Conservation (phyloP, 2,888 invertebrate species). For the Tetragnatha montana region DNA sequence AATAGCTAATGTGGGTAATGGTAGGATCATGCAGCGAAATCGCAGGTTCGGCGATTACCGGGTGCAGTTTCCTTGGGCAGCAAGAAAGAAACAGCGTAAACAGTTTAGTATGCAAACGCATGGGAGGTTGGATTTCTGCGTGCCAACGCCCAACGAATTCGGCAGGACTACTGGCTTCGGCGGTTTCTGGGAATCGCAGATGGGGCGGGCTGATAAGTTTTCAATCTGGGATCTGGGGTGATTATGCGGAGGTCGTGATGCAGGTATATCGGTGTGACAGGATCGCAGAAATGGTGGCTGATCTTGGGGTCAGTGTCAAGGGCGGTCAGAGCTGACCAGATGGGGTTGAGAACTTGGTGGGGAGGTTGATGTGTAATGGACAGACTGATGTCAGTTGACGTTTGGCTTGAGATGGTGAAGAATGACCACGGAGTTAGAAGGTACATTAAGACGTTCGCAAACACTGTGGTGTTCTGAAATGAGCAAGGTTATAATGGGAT, state of each 20-base stretch:
- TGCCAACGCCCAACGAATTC: slow-evolving; percentile 60
- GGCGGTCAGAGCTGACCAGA: slow-evolving; percentile 27
- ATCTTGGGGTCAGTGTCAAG: slow-evolving; percentile 51
- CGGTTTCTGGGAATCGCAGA: slow-evolving; percentile 35
- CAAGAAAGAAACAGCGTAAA: slow-evolving; percentile 46
- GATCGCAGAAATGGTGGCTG: slow-evolving; percentile 53
- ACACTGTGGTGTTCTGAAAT: too few species aligned
- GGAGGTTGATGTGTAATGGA: too few species aligned
- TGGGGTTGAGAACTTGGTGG: not conserved
- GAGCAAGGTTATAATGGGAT: too few species aligned
- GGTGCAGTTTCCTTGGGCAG: slow-evolving; percentile 29
- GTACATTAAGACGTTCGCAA: too few species aligned
- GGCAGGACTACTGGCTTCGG: slow-evolving; percentile 56
- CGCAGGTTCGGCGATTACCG: slow-evolving; percentile 38
- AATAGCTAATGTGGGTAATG: slow-evolving; percentile 52
- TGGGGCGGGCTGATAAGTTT: slow-evolving; percentile 60
- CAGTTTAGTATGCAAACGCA: slow-evolving; percentile 66
- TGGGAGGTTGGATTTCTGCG: slow-evolving; percentile 51
- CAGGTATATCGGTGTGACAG: slow-evolving; percentile 66
- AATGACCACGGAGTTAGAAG: not conserved
- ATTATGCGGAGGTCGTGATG: slow-evolving; percentile 63
- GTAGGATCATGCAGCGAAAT: slow-evolving; percentile 34
- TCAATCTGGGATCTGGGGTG: slow-evolving; percentile 53
- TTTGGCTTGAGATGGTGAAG: not conserved
- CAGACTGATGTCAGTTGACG: too few species aligned